These are phyloP conservation scores for Rhinoptilus africanus DNA, from an alignment of 2,113 vertebrate genomes.

Conservation along the genomic window DNA sequence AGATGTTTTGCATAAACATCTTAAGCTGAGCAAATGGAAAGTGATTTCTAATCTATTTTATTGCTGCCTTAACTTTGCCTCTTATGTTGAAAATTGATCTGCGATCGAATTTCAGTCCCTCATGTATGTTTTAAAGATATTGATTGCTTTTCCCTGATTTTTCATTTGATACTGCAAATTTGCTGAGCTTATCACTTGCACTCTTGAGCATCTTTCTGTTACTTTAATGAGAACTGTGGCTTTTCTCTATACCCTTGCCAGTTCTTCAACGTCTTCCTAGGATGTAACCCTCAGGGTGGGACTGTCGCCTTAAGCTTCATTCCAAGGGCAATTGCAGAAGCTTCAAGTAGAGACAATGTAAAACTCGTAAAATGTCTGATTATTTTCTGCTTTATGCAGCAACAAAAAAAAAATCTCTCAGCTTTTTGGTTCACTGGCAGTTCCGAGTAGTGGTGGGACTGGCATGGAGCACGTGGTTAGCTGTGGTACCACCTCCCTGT, in stretches of 20 bases:
- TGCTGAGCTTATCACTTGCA: neutral
- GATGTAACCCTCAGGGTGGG: neutral
- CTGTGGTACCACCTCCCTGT: neutral
- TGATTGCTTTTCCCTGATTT: neutral
- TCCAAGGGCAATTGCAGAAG: neutral
- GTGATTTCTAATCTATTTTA: neutral
- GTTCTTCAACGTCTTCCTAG: neutral
- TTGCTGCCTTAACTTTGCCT: neutral
- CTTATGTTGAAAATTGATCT: neutral
- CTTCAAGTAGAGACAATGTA: neutral
- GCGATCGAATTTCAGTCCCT: fast-evolving
- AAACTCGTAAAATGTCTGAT: no score
- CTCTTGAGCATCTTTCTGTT: neutral
- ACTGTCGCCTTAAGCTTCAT: neutral
- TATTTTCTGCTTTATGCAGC: neutral
- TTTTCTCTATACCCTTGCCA: neutral
- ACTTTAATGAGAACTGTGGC: neutral
- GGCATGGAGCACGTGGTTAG: neutral
- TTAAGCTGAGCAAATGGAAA: neutral
- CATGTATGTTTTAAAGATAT: neutral
- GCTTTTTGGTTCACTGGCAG: neutral
- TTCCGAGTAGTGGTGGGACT: neutral
- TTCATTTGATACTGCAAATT: neutral
- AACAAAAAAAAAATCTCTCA: neutral
- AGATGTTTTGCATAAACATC: neutral